Percentiles rank a stretch among this genome's conserved stretches.
Evolutionary conservation across 2,888 invertebrate species (phyloP).

Genomic region (Agrotis puta): DNA sequence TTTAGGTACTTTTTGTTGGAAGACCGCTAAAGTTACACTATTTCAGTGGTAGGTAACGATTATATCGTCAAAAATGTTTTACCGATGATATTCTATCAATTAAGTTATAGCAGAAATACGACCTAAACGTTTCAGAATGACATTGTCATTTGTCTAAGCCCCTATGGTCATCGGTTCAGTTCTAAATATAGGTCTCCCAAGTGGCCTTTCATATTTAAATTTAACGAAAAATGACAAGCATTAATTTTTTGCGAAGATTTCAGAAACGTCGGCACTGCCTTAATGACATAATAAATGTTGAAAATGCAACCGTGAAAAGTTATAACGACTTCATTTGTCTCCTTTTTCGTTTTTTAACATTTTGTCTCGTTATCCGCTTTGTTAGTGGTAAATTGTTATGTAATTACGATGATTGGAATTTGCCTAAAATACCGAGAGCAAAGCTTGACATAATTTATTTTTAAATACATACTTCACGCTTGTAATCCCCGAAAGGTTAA

Average conservation of each 20-base stretch:
- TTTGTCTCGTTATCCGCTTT: constrained; percentile 5
- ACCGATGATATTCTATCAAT: too few relatives aligned
- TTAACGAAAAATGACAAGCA: constrained; percentile 33
- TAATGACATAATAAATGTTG: constrained; percentile 59
- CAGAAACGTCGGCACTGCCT: constrained; percentile 33
- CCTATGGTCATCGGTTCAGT: background rate
- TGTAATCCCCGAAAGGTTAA: too few relatives aligned
- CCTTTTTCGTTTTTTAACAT: constrained; percentile 28
- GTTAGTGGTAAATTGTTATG: constrained; percentile 7
- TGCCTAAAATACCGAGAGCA: background rate
- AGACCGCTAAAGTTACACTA: too few relatives aligned
- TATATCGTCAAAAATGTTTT: background rate
- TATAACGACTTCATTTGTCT: constrained; percentile 54
- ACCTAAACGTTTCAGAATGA: background rate
- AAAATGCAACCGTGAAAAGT: constrained; percentile 55
- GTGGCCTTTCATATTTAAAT: constrained; percentile 11
- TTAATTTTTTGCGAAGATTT: constrained; percentile 42
- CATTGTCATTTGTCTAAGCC: background rate
- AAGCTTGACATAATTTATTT: background rate
- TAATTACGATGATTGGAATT: background rate
- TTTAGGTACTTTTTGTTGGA: too few relatives aligned
- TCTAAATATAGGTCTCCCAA: background rate
- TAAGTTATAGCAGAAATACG: too few relatives aligned
- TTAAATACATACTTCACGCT: background rate
- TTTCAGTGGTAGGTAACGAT: background rate